phyloP scores from a whole-genome alignment of 2,113 vertebrate species.

The Electrona antarctica region DNA sequence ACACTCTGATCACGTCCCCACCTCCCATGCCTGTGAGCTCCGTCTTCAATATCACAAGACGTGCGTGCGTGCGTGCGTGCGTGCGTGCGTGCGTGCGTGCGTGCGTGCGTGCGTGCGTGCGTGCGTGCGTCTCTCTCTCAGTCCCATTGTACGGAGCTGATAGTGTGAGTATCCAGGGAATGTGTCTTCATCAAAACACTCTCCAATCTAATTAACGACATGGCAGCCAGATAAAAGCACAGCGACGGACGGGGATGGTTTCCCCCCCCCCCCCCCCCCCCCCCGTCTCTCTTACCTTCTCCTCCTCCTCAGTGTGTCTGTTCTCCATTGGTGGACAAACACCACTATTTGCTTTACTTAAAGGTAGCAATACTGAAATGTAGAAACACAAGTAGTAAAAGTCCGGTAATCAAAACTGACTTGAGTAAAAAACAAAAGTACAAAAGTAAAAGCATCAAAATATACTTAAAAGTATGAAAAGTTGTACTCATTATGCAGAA shows the following conservation, averaged over 20 bases:
- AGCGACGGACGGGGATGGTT: conserved; percentile 19
- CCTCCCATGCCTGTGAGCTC: conserved; percentile 18
- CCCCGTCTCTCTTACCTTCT: conserved; percentile 36
- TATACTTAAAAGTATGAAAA: too few relatives aligned
- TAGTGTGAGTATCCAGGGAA: conserved; percentile 71
- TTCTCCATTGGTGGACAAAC: too few relatives aligned
- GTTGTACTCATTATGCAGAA: too few relatives aligned
- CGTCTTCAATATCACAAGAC: conserved; percentile 50
- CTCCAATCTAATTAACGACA: conserved; percentile 53
- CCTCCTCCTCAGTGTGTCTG: too few relatives aligned
- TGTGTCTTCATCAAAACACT: conserved; percentile 66
- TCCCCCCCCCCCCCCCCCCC: conserved; percentile 17
- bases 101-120: background rate
- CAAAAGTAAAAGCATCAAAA: too few relatives aligned
- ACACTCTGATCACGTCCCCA: conserved; percentile 38
- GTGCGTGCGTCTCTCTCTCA: conserved; percentile 33
- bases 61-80: too few relatives aligned
- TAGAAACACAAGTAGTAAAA: too few relatives aligned
- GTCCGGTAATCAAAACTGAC: too few relatives aligned
- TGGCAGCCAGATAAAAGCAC: conserved; percentile 43
- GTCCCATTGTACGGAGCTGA: conserved; percentile 59
- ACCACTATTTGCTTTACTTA: too few relatives aligned
- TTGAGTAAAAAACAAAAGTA: too few relatives aligned
- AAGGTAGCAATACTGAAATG: too few relatives aligned
- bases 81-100: too few relatives aligned